Base-by-base conservation (phyloP, 2,888 invertebrate species). In the Aradus depressus region DNA sequence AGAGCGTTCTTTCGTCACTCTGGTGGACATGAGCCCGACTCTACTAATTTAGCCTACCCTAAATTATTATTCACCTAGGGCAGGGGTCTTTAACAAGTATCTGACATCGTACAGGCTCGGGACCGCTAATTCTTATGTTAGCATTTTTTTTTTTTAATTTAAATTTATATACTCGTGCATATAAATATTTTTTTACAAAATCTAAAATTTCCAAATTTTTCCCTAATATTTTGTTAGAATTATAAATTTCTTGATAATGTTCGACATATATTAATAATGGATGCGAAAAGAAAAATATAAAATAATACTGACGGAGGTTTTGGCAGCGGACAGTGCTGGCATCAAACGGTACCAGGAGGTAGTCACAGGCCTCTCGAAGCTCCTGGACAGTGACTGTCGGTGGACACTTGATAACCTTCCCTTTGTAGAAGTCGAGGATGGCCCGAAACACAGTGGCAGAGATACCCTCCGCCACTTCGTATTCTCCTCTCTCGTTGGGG, bases 331-430 rank as follows among this genome's bases (percentile, higher is more conserved):
- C 86, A 37, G 93, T 95, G 59, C 80, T 82, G 8, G 96, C 91
- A 71, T 95, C 93, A 66, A 99, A 99, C 12, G 98, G 98, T 64
- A 99, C 87, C 37, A 98, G 75, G 50, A 99, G 75, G 68, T 98
- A 99, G 69, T 99, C 98, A 66, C 98, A 98, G 18, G 98, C 97
- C 70, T 99, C 98, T 55, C 96, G 74, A 58, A 99, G 69, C 69
- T 99, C 98, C 63, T 92, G 91, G 34, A 98, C 93, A 0, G 92
- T 84, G 1, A 98, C 91, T 0, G 90, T 86, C 0, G 93, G 91
- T 0, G 98, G 98, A 65, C 97, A 98, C 31, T 88, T 79, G 59
- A 97, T 91, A 28, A 84, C 73, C 3, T 93, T 93, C 16, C 84
- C 84, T 55, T 88, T 82, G 71, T 96, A 97, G 69, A 83, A 97